A percentile compares a stretch with the other conserved stretches of the same genome.
Conservation (phyloP, 2,113 vertebrate species). For the Pogona vitticeps region DNA sequence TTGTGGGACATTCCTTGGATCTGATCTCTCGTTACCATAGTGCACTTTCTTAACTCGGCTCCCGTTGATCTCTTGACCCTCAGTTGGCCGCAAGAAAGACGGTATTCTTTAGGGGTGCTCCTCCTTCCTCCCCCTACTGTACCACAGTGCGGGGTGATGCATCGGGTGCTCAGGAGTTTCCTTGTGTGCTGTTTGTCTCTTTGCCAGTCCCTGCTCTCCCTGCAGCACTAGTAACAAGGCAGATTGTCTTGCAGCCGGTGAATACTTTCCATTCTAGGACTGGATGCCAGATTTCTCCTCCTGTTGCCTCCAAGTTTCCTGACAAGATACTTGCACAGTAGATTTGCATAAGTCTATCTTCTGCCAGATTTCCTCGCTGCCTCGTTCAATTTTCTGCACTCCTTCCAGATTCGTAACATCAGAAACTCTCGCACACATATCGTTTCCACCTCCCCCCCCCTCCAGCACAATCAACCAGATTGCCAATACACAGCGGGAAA, state of each 20-base stretch:
- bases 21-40: slow-evolving; percentile 3
- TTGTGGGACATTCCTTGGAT: slow-evolving; percentile 53
- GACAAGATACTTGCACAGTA: slow-evolving; percentile 55
- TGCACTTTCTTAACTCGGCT: slow-evolving; percentile 65
- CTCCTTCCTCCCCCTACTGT: slow-evolving; percentile 3
- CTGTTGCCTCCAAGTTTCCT: slow-evolving; percentile 67
- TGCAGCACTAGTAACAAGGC: slow-evolving; percentile 60
- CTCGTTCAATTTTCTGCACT: slow-evolving; percentile 7
- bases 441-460: neutral
- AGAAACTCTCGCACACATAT: neutral
- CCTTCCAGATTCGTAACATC: neutral
- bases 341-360: neutral
- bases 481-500: accelerated
- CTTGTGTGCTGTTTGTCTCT: slow-evolving; percentile 56
- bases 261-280: slow-evolving; percentile 69
- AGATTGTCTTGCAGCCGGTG: slow-evolving; percentile 71
- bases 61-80: slow-evolving; percentile 22
- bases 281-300: slow-evolving; percentile 73
- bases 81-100: slow-evolving; percentile 57
- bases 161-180: slow-evolving; percentile 65
- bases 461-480: neutral
- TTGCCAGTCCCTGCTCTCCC: slow-evolving; percentile 64
- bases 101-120: slow-evolving; percentile 32
- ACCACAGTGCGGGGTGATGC: neutral
- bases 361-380: neutral